Evolutionary conservation across 2,113 vertebrate species (phyloP).

Genomic region (Carlito syrichta): DNA sequence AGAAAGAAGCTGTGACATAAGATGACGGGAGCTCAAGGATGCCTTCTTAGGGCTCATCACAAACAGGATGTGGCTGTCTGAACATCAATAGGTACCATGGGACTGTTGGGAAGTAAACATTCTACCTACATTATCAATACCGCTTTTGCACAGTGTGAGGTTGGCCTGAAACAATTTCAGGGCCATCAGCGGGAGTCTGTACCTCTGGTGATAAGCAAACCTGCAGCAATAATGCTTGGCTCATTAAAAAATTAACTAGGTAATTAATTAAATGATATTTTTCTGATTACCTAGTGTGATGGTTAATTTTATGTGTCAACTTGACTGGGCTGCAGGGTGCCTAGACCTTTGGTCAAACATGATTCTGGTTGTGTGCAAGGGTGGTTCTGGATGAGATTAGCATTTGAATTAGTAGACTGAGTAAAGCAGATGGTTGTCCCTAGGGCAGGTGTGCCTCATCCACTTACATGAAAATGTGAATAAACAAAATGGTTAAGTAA

Average conservation of each 20-base stretch:
- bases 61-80: neutral
- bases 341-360: conserved; percentile 28
- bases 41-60: neutral
- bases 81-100: fast-evolving
- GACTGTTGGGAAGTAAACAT: neutral
- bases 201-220: neutral
- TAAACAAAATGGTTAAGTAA: neutral
- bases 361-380: neutral
- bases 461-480: neutral
- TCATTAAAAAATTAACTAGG: conserved; percentile 46
- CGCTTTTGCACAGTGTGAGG: neutral
- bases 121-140: neutral
- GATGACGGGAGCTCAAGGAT: neutral
- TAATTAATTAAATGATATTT: conserved; percentile 46
- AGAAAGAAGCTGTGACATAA: neutral
- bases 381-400: neutral
- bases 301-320: conserved; percentile 29
- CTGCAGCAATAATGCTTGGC: neutral
- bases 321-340: neutral
- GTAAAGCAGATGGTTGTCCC: neutral
- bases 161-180: conserved; percentile 8
- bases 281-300: neutral
- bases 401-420: neutral
- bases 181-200: neutral
- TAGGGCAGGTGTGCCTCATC: neutral